Base-by-base conservation (phyloP, 1,140 invertebrate species). In the Zelostemma sp. region DNA sequence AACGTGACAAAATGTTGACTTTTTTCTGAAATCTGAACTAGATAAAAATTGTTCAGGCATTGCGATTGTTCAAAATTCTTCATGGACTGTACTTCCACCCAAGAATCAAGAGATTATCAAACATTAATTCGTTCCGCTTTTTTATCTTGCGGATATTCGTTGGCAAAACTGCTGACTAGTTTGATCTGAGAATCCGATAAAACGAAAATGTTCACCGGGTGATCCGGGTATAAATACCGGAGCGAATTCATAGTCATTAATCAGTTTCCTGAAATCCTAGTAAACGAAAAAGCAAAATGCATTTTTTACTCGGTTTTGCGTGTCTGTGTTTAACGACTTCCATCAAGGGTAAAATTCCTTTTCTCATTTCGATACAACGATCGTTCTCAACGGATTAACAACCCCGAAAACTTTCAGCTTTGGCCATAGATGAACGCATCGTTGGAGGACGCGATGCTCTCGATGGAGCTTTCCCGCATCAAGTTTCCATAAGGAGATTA, bases 391-490 rank as follows among this genome's bases (percentile, higher is more conserved):
- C 25, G 25, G 25, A 28, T 28, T 28, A 28, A 28, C 8, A 4
- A 28, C 8, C 3, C 8, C 8, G 25, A 4, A 28, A 28, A 28
- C 25, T n/a, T n/a, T 6, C 33, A 53, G 45, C 45, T 16, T 54
- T 25, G 4, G 18, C 31, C 11, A 19, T 35, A 19, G 6, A 56
- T 38, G 47, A 46, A 46, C 40, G 65, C 25, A 73, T 78, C n/a
- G 72, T 78, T 8, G 77, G 77, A 31, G 77, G 77, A 11, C 45
- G 2, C 1, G 63, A 68, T 50, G 77, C 73, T 18, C 61, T 69
- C 1, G 71, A 76, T 11, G 80, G 75, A 1, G 74, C 80, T 45
- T 86, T 84, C 56, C 85, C 86, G 0, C 80, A 86, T 58, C 86
- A 87, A 72, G 77, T 86, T 2, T 86, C 85, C 8, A 54, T 87